phyloP scores from a whole-genome alignment of 2,113 vertebrate species.

The cat (Felis catus) region F.catus_Fca126_mat1.0 CM031412.1:179563501-179564000 shows the following conservation, averaged over 20 bases:
- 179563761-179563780: slow-evolving; percentile 78
- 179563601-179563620: not conserved
- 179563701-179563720: slow-evolving; percentile 61
- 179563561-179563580: not conserved
- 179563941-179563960: not conserved
- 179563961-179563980: not conserved
- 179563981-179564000: slow-evolving; percentile 45
- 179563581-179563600: not conserved
- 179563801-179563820: slow-evolving; percentile 78
- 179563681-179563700: slow-evolving; percentile 46
- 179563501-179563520: not conserved
- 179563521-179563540: not conserved
- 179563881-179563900: slow-evolving; percentile 77
- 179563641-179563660: not conserved
- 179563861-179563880: slow-evolving; percentile 76
- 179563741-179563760: slow-evolving; percentile 76
- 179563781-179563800: slow-evolving; percentile 72
- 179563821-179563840: slow-evolving; percentile 76
- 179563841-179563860: slow-evolving; percentile 76
- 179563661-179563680: not conserved
- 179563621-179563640: not conserved
- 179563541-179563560: not conserved
- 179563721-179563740: slow-evolving; percentile 76
- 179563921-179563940: slow-evolving; percentile 14
- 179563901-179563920: slow-evolving; percentile 59